These are phyloP conservation scores for Dissostichus mawsoni DNA, from an alignment of 2,113 vertebrate genomes.

Conservation along the genomic window DNA sequence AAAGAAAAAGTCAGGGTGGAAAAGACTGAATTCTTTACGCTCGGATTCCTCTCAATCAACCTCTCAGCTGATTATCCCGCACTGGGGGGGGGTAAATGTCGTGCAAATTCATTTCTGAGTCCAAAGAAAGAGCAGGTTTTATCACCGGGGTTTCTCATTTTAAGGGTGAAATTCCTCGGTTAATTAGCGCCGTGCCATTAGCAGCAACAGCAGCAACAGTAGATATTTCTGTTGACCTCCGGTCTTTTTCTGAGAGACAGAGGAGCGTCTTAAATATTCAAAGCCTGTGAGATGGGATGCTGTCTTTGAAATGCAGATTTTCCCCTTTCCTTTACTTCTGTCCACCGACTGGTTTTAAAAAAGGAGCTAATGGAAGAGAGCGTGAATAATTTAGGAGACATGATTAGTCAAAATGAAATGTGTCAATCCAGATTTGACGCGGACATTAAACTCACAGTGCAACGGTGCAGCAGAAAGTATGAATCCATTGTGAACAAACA, in stretches of 20 bases:
- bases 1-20: constrained; percentile 47
- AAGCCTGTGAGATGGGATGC: constrained; percentile 74
- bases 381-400: constrained; percentile 72
- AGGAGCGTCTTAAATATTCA: constrained; percentile 72
- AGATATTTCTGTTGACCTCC: constrained; percentile 69
- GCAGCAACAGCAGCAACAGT: constrained; percentile 73
- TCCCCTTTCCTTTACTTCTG: constrained; percentile 68
- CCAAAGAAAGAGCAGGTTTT: constrained; percentile 60
- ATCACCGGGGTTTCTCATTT: constrained; percentile 53
- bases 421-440: constrained; percentile 66
- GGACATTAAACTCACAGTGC: background rate
- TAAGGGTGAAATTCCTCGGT: constrained; percentile 71
- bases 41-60: constrained; percentile 69
- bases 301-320: constrained; percentile 80
- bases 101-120: constrained; percentile 65
- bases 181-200: constrained; percentile 76
- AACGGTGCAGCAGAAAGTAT: background rate
- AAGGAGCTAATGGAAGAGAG: constrained; percentile 60
- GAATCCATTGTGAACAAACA: background rate
- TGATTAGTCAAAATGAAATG: constrained; percentile 75
- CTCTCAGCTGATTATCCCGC: constrained; percentile 70
- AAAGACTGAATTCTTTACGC: constrained; percentile 4
- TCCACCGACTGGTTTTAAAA: constrained; percentile 73
- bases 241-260: constrained; percentile 52
- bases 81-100: constrained; percentile 61